These are phyloP conservation scores for Ficedula albicollis DNA, from an alignment of 2,797 vertebrate genomes.

Conservation along the genomic window DNA sequence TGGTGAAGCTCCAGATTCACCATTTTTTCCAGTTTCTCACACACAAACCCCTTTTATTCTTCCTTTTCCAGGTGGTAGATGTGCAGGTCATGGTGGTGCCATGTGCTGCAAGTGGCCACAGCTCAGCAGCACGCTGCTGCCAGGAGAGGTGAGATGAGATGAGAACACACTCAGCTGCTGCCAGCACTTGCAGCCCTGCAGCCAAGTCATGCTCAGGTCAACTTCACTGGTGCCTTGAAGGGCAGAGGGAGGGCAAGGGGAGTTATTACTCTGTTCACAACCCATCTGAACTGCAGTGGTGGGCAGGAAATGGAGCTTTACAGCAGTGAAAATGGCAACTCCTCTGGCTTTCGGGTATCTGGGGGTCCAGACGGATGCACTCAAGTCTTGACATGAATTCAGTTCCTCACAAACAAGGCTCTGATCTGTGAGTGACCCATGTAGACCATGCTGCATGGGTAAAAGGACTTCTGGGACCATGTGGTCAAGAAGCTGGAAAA, in stretches of 20 bases:
- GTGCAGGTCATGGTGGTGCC: background rate
- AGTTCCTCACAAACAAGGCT: background rate
- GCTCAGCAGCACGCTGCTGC: background rate
- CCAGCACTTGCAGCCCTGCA: background rate
- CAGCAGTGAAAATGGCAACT: background rate
- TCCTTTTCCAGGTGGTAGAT: background rate
- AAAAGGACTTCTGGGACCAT: background rate
- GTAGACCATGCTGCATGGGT: accelerated
- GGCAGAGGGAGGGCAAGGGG: accelerated
- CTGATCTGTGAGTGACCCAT: background rate
- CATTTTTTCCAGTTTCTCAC: background rate
- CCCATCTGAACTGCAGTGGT: background rate
- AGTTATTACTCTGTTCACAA: background rate
- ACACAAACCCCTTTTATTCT: background rate
- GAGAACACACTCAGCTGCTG: background rate
- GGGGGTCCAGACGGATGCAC: accelerated
- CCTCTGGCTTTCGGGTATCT: background rate
- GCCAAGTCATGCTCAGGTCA: background rate
- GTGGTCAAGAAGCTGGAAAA: background rate
- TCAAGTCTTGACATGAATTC: background rate
- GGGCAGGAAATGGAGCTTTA: background rate
- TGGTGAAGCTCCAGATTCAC: background rate
- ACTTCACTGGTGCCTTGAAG: background rate
- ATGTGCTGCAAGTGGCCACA: background rate
- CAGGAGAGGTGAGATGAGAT: background rate